phyloP scores from a whole-genome alignment of 2,797 vertebrate species.

The Alca torda region DNA sequence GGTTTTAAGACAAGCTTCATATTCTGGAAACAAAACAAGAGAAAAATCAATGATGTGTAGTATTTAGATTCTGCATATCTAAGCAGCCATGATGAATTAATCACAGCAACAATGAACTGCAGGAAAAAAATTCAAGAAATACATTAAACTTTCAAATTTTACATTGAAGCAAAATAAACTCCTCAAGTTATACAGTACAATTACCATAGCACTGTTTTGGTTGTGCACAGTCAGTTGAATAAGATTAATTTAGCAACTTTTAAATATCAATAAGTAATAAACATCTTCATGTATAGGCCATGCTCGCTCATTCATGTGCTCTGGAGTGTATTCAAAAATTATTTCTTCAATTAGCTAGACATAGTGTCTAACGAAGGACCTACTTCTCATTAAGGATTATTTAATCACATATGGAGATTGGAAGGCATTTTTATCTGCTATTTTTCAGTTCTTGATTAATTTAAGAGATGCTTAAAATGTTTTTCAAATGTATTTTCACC shows the following conservation, averaged over 20 bases:
- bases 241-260: constrained; percentile 75
- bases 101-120: constrained; percentile 61
- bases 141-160: constrained; percentile 67
- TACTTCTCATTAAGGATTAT: constrained; percentile 52
- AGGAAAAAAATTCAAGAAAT: constrained; percentile 62
- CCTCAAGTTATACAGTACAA: constrained; percentile 63
- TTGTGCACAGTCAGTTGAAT: constrained; percentile 67
- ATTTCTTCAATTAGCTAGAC: constrained; percentile 50
- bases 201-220: constrained; percentile 60
- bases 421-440: constrained; percentile 39
- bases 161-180: constrained; percentile 60
- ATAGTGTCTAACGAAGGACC: constrained; percentile 21
- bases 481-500: constrained; percentile 23
- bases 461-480: constrained; percentile 6
- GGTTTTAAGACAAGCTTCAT: constrained; percentile 60
- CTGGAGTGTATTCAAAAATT: constrained; percentile 14
- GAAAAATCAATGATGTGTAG: constrained; percentile 35
- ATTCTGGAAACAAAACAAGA: constrained; percentile 42
- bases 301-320: constrained; percentile 59
- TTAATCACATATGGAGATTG: constrained; percentile 36
- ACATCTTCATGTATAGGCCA: constrained; percentile 68
- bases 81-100: constrained; percentile 69
- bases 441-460: constrained; percentile 23
- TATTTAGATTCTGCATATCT: constrained; percentile 67
- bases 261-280: constrained; percentile 77